Evolutionary conservation across 2,888 invertebrate genomes (phyloP).

Genomic region (Hermodice carunculata): DNA sequence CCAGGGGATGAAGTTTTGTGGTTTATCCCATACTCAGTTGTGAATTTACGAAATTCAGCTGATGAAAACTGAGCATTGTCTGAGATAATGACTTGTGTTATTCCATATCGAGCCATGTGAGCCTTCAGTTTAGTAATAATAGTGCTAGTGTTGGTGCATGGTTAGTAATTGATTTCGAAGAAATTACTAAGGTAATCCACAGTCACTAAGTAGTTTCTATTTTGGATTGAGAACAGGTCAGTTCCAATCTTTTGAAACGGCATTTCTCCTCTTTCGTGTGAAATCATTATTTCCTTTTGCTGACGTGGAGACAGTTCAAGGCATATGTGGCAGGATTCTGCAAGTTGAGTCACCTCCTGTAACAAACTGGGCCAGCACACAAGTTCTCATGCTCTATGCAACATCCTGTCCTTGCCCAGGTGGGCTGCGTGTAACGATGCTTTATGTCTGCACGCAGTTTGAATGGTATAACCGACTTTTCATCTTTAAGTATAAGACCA

Average conservation of each 20-base stretch:
- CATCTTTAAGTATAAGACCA: slow-evolving; percentile 32
- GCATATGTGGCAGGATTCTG: slow-evolving; percentile 1
- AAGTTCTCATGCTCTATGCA: slow-evolving; percentile 4
- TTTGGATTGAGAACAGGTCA: slow-evolving; percentile 36
- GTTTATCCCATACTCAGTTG: slow-evolving; percentile 31
- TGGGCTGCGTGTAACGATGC: slow-evolving; percentile 7
- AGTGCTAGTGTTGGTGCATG: slow-evolving; percentile 18
- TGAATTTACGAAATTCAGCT: slow-evolving; percentile 26
- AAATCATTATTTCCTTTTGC: slow-evolving; percentile 19
- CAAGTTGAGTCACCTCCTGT: not conserved
- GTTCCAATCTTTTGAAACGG: slow-evolving; percentile 39
- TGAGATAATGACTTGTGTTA: slow-evolving; percentile 26
- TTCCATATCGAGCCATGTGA: slow-evolving; percentile 28
- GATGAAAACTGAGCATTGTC: slow-evolving; percentile 35
- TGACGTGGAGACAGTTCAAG: not conserved
- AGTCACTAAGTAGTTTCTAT: slow-evolving; percentile 34
- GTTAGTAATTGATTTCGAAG: slow-evolving; percentile 32
- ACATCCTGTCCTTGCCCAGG: slow-evolving; percentile 5
- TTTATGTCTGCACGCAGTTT: slow-evolving; percentile 10
- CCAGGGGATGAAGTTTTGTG: slow-evolving; percentile 35
- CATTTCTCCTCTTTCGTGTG: slow-evolving; percentile 26
- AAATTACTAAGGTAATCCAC: slow-evolving; percentile 38
- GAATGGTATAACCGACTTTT: slow-evolving; percentile 24
- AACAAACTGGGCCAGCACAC: slow-evolving; percentile 9
- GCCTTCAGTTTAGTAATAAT: slow-evolving; percentile 29